Conservation (phyloP, 2,113 vertebrate genomes). For the Orcinus orca region DNA sequence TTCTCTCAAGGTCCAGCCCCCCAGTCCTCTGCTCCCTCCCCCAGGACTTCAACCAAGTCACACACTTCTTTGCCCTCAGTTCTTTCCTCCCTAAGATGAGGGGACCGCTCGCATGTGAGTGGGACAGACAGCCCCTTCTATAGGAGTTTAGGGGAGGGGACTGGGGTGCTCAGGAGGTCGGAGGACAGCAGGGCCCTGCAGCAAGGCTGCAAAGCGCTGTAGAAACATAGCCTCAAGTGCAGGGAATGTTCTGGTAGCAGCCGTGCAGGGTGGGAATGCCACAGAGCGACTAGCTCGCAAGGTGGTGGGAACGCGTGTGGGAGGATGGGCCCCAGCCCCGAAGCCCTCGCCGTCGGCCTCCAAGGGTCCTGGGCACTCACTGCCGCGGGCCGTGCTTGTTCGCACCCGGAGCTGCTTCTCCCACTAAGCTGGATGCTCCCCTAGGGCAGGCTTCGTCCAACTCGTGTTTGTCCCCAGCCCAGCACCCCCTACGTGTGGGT, state of each 20-base stretch:
- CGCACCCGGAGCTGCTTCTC: background rate
- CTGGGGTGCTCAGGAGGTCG: no score
- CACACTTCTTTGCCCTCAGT: background rate
- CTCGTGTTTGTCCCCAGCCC: background rate
- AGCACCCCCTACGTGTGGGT: rapidly evolving
- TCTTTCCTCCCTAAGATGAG: background rate
- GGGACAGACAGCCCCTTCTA: background rate
- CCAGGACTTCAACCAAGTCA: rapidly evolving
- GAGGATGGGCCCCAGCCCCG: background rate
- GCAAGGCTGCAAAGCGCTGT: background rate
- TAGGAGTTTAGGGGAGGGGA: background rate
- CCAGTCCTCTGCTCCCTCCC: no score
- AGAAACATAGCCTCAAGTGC: background rate
- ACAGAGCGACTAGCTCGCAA: background rate
- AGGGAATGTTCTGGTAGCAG: no score
- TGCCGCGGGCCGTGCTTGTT: rapidly evolving
- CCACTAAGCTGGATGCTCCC: background rate
- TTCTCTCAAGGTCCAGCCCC: background rate
- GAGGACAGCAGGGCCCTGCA: no score
- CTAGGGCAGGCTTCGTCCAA: background rate
- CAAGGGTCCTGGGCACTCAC: background rate
- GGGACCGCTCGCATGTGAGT: no score
- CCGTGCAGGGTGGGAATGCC: no score
- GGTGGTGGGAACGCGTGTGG: background rate
- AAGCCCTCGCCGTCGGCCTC: no score